Percentiles rank a stretch among this genome's conserved stretches.
phyloP scores from a whole-genome alignment of 37 sponge, comb jelly and placozoan species.

The Spongia lamella region DNA sequence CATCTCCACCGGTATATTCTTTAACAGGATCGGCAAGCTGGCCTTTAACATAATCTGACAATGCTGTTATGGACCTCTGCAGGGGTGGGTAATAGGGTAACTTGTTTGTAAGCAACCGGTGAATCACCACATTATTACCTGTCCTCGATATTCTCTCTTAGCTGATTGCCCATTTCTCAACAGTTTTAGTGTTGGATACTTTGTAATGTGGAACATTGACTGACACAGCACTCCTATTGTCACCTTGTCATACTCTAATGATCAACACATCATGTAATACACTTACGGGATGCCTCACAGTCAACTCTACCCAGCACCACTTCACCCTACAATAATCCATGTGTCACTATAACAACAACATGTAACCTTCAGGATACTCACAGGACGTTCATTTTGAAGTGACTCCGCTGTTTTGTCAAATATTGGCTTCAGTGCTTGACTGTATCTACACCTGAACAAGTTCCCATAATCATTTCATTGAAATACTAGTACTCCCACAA shows the following conservation, averaged over 20 bases:
- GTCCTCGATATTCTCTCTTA: constrained; percentile 85
- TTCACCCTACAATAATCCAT: constrained; percentile 16
- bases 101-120: too few relatives aligned
- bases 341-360: too few relatives aligned
- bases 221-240: constrained; percentile 40
- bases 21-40: constrained; percentile 70
- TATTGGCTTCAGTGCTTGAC: constrained; percentile 90
- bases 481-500: too few relatives aligned
- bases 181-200: constrained; percentile 97
- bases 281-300: constrained; percentile 70
- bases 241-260: not conserved
- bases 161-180: constrained; percentile 78
- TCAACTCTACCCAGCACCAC: constrained; percentile 68
- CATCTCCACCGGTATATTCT: not conserved
- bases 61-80: constrained; percentile 47
- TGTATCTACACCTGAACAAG: constrained; percentile 84
- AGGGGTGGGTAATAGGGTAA: not conserved
- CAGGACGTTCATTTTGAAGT: constrained; percentile 21
- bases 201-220: constrained; percentile 70
- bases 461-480: too few relatives aligned
- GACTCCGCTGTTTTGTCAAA: constrained; percentile 88
- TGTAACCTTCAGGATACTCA: not conserved
- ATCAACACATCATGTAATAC: not conserved
- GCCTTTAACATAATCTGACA: constrained; percentile 50
- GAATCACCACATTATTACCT: too few relatives aligned